Evolutionary conservation across 1,140 invertebrate genomes (phyloP), one percentile per base, ranked within the genome.

Genomic region (Zaprionus camerounensis): DNA sequence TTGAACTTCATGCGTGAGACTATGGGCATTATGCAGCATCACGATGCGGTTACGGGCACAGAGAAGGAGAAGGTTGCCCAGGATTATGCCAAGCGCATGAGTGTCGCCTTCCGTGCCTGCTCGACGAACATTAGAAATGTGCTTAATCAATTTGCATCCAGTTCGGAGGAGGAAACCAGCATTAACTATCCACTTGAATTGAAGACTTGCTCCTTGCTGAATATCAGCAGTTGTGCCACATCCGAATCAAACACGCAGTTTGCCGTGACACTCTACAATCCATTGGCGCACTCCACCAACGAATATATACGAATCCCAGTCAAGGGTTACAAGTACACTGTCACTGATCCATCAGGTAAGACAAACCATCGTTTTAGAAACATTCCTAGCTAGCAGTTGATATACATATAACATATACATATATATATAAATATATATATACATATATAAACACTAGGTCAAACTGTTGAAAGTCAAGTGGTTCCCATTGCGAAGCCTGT

Each of bases 41-140:
- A 99, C 83, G 98, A 97, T 92, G 96, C 96, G 0, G 94, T 97
- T 1, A 96, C 96, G 0, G 98, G 98, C n/a, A 99, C 98, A 0
- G 98, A 98, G 82, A 98, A 98, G 90, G 95, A 99, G 92, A 95
- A 97, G 78, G 98, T 99, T 1, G 96, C 97, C 0, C 78, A 95
- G 26, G 98, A 99, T 93, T 99, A 99, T 93, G 95, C 95, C 0
- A 93, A 95, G 76, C 93, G 96, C 71, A 92, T 98, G 15, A 81
- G 84, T 53, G 81, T 84, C 0, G 88, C 73, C 3, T 75, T 93
- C 34, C 59, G 62, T 0, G 85, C 84, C 1, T 93, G 92, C 41
- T 72, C 65, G 5, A 73, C 74, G 1, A 92, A 91, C 41, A 86
- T 82, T 0, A 68, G 76, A 24, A 59, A 53, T 11, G 76, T 81